These are phyloP conservation scores for Tapirus terrestris DNA, from an alignment of 2,113 vertebrate species.

Conservation along the genomic window DNA sequence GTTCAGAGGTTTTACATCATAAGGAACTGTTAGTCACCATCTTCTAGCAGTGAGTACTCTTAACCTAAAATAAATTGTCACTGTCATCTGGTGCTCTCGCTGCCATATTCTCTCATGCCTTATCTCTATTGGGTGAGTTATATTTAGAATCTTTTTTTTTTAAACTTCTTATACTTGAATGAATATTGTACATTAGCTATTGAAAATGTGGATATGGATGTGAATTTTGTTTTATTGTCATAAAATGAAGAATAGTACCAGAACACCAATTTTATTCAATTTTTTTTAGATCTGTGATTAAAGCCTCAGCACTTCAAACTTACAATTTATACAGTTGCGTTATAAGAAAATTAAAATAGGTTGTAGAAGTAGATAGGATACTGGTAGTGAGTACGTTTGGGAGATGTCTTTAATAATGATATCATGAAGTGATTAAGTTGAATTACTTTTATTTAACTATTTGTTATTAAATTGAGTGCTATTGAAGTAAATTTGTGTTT, in stretches of 20 bases:
- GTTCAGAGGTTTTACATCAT: neutral
- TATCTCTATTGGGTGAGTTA: neutral
- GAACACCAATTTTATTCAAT: neutral
- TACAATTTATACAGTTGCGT: neutral
- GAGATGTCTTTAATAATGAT: neutral
- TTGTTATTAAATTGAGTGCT: neutral
- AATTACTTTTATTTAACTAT: neutral
- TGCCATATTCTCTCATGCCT: neutral
- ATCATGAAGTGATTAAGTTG: neutral
- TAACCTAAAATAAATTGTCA: neutral
- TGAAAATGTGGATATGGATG: neutral
- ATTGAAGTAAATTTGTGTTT: neutral
- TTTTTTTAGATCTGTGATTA: neutral
- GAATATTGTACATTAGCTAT: neutral
- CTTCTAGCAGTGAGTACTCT: neutral
- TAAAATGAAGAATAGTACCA: neutral
- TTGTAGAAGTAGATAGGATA: neutral
- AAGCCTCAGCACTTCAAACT: neutral
- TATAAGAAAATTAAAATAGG: neutral
- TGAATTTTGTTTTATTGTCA: neutral
- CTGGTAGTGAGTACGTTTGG: neutral
- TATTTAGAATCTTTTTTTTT: neutral
- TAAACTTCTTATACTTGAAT: neutral
- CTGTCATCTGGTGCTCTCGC: neutral
- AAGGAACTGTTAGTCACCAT: neutral